Conservation (phyloP, 2,113 vertebrate genomes). For the Rhombomys opimus region DNA sequence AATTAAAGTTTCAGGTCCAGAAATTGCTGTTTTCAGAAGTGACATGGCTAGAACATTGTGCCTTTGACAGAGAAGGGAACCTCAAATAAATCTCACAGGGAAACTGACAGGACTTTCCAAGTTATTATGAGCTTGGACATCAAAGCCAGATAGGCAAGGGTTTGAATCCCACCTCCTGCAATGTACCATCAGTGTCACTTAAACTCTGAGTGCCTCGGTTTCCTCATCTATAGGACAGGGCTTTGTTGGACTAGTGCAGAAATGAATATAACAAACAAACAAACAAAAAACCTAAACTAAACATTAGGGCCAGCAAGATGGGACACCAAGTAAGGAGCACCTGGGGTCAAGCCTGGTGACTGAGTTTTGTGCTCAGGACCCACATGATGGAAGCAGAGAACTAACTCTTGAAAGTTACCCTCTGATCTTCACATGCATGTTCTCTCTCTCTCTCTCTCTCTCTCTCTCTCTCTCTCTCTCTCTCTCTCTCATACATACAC, state of each 20-base stretch:
- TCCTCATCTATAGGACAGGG: background rate
- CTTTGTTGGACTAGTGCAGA: background rate
- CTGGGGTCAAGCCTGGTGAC: background rate
- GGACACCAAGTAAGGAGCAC: background rate
- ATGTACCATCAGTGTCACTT: background rate
- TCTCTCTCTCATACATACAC: background rate
- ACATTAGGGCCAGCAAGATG: background rate
- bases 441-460: too few species aligned
- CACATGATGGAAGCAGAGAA: background rate
- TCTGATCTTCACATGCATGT: background rate
- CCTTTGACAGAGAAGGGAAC: constrained; percentile 61
- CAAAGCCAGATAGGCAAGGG: background rate
- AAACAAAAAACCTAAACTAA: too few species aligned
- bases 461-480: background rate
- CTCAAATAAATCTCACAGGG: constrained; percentile 8
- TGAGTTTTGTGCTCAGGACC: background rate
- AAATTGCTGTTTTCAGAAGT: constrained; percentile 77
- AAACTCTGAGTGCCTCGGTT: background rate
- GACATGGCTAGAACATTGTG: constrained; percentile 35
- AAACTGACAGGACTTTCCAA: constrained; percentile 13
- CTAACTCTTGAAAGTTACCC: background rate
- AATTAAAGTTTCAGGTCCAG: constrained; percentile 74
- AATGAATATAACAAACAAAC: background rate
- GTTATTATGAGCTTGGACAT: background rate
- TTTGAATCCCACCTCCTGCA: background rate